phyloP scores from a whole-genome alignment of 37 sponge, comb jelly and placozoan genomes.

The Agelas oroides region DNA sequence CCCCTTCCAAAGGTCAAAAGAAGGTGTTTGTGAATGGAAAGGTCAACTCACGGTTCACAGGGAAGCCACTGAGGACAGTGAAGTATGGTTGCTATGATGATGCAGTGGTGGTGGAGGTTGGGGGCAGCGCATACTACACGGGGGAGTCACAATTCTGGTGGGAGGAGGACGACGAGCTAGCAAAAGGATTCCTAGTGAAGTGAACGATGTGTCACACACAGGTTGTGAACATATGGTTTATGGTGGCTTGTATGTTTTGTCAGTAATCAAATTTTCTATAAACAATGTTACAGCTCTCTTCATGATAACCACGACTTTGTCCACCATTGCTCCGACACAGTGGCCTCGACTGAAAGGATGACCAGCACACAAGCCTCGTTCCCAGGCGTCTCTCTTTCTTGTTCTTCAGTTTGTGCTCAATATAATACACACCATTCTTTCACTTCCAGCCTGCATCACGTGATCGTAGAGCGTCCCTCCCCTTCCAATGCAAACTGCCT shows the following conservation, averaged over 20 bases:
- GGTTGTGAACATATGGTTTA: no score
- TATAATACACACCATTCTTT: no score
- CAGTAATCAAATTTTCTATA: not conserved
- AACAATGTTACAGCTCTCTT: not conserved
- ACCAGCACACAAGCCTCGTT: no score
- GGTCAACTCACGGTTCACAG: constrained; percentile 64
- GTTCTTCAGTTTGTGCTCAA: no score
- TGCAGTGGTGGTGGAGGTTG: constrained; percentile 82
- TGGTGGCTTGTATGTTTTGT: not conserved
- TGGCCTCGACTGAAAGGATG: no score
- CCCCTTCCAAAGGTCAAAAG: constrained; percentile 17
- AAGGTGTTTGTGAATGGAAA: constrained; percentile 48
- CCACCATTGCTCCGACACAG: no score
- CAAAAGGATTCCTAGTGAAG: constrained; percentile 63
- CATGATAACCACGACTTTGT: not conserved
- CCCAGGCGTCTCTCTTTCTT: no score
- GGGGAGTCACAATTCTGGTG: constrained; percentile 67
- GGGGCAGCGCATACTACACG: constrained; percentile 81
- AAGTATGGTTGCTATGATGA: constrained; percentile 33
- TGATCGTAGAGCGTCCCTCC: no score
- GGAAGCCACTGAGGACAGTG: constrained; percentile 48
- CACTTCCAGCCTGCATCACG: no score
- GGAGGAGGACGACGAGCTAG: constrained; percentile 68
- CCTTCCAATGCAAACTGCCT: no score
- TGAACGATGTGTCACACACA: no score